Percentiles rank a stretch among this genome's conserved stretches.
These are phyloP conservation scores for Trissolcus brochymenae DNA, from an alignment of 2,888 invertebrate species.

Conservation along the genomic window DNA sequence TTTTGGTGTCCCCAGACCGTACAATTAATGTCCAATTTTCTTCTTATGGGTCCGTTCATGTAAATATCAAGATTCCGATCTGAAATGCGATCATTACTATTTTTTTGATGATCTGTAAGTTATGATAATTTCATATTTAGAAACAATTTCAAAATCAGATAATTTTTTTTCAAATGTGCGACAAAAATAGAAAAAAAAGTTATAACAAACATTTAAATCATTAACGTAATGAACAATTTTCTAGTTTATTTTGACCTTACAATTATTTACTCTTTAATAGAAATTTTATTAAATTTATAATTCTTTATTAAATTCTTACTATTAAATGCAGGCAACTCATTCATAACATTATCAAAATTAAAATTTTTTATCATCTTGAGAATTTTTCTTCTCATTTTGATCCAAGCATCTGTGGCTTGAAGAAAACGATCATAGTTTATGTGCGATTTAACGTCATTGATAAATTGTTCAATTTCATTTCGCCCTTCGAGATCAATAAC, in stretches of 20 bases:
- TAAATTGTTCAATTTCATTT: background rate
- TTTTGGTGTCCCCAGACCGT: slow-evolving; percentile 25
- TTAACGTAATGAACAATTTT: background rate
- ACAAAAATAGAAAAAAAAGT: no score
- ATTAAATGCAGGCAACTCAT: slow-evolving; percentile 7
- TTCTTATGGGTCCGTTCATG: slow-evolving; percentile 33
- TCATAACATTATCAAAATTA: slow-evolving; percentile 23
- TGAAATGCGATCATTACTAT: background rate
- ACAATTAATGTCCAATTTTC: slow-evolving; percentile 16
- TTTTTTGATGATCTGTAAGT: slow-evolving; percentile 5
- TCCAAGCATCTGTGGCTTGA: slow-evolving; percentile 19
- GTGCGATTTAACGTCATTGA: background rate
- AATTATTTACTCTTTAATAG: no score
- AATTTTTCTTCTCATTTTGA: slow-evolving; percentile 17
- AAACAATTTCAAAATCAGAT: no score
- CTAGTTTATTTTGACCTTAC: no score
- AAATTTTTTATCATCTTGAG: slow-evolving; percentile 11
- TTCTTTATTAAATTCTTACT: slow-evolving; percentile 8
- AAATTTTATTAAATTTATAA: no score
- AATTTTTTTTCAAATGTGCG: no score
- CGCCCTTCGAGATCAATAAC: slow-evolving; percentile 17
- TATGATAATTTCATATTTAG: background rate
- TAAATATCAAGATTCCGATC: slow-evolving; percentile 3
- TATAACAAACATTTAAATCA: no score
- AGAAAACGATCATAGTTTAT: slow-evolving; percentile 1